A percentile compares a stretch with the other conserved stretches of the same genome.
These are phyloP conservation scores for Dolichomitus sp. DNA, from an alignment of 2,888 invertebrate genomes.

Conservation along the genomic window DNA sequence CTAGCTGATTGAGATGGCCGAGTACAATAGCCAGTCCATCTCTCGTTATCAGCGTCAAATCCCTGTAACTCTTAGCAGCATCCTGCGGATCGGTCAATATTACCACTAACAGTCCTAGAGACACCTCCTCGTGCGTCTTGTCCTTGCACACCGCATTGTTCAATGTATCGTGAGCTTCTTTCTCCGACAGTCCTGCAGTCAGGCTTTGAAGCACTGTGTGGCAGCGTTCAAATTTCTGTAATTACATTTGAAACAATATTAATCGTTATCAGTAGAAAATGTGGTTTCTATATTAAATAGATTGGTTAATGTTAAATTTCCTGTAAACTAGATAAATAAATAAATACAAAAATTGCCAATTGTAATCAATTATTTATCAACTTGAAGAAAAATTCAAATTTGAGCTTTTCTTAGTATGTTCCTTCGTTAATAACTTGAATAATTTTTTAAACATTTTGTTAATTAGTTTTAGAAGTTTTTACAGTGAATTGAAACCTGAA, in stretches of 20 bases:
- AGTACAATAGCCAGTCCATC: slow-evolving; percentile 95
- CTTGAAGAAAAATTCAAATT: neutral
- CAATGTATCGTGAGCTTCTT: slow-evolving; percentile 97
- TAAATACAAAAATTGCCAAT: neutral
- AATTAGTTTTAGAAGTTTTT: too few species aligned
- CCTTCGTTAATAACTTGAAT: too few species aligned
- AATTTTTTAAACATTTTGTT: too few species aligned
- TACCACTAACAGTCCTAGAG: slow-evolving; percentile 95
- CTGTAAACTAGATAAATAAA: neutral
- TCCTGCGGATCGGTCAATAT: slow-evolving; percentile 95
- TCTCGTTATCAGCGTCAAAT: slow-evolving; percentile 95
- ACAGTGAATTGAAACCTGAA: too few species aligned
- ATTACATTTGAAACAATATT: slow-evolving; percentile 76
- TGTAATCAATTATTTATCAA: too few species aligned
- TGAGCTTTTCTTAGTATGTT: neutral
- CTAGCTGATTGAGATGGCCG: slow-evolving; percentile 93
- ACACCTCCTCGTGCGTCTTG: slow-evolving; percentile 96
- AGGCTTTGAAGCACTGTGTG: slow-evolving; percentile 92
- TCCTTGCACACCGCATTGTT: slow-evolving; percentile 96
- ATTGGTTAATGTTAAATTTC: neutral
- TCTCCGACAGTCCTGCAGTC: slow-evolving; percentile 95
- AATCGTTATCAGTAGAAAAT: neutral
- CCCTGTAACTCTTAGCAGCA: slow-evolving; percentile 95
- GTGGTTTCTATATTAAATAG: too few species aligned
- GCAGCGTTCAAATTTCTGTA: slow-evolving; percentile 96